phyloP scores from a whole-genome alignment of 2,797 vertebrate genomes.

The Paramormyrops hopkinsi region DNA sequence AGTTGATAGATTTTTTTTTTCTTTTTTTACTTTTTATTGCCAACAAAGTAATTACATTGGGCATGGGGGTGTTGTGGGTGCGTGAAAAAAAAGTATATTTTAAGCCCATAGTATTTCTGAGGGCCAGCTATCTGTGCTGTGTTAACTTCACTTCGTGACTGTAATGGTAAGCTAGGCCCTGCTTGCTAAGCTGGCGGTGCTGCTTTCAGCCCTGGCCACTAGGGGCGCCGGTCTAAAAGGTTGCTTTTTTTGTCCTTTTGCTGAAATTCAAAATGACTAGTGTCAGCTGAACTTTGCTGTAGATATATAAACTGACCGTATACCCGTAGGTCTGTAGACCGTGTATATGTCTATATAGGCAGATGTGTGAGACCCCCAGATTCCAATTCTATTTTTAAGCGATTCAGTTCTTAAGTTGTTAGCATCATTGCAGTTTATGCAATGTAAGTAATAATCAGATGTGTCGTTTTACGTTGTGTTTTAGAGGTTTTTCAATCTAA shows the following conservation, averaged over 20 bases:
- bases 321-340: conserved; percentile 9
- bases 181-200: neutral
- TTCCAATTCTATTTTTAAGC: neutral
- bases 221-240: neutral
- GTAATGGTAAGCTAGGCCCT: neutral
- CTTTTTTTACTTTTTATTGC: conserved; percentile 4
- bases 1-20: neutral
- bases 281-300: conserved; percentile 11
- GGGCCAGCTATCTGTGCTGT: neutral
- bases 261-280: neutral
- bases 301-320: conserved; percentile 3
- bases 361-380: neutral
- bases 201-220: neutral
- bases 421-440: conserved; percentile 4
- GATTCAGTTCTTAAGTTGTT: conserved; percentile 3
- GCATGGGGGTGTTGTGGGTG: neutral
- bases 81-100: neutral
- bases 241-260: conserved; percentile 2
- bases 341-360: conserved; percentile 2
- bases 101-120: neutral
- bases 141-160: neutral
- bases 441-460: conserved; percentile 16
- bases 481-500: conserved; percentile 15
- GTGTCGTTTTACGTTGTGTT: conserved; percentile 14
- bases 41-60: neutral